Percentiles rank a stretch among this genome's conserved stretches.
Evolutionary conservation across 2,113 vertebrate species (phyloP).

Genomic region (Colistium nudipinnis): DNA sequence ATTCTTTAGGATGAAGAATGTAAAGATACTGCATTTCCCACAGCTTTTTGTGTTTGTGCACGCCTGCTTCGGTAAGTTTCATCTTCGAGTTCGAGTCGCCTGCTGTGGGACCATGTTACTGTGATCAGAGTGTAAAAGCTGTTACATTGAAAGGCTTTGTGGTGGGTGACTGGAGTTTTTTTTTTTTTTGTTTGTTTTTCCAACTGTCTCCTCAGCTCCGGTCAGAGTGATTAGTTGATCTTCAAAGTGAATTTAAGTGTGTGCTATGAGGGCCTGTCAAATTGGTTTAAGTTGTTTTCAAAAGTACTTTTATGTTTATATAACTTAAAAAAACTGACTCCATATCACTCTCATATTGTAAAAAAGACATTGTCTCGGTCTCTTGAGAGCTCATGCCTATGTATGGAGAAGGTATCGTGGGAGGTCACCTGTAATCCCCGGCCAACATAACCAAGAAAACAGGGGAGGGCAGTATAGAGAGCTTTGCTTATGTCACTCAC

Average conservation of each 20-base stretch:
- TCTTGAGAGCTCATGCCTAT: conserved; percentile 17
- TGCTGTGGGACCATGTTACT: background rate
- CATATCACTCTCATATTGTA: background rate
- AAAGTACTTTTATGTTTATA: background rate
- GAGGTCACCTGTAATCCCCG: conserved; percentile 64
- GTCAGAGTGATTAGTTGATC: background rate
- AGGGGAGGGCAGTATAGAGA: background rate
- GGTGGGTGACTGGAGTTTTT: background rate
- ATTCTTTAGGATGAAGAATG: conserved; percentile 86
- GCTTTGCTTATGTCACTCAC: background rate
- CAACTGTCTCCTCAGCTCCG: no score
- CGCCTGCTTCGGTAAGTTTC: conserved; percentile 89
- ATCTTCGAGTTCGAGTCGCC: background rate
- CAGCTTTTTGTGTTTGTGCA: conserved; percentile 83
- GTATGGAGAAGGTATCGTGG: conserved; percentile 49
- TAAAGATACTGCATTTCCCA: conserved; percentile 68
- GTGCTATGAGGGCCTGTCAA: background rate
- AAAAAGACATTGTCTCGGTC: background rate
- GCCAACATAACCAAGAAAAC: conserved; percentile 25
- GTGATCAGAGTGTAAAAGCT: background rate
- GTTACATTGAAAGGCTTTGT: background rate
- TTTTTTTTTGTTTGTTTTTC: conserved; percentile 3
- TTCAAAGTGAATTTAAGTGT: background rate
- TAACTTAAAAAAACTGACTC: background rate
- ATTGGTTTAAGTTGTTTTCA: background rate